Evolutionary conservation across 2,888 invertebrate species (phyloP), one percentile per base, ranked within the genome.

Genomic region (Leptinotarsa peninsularis): DNA sequence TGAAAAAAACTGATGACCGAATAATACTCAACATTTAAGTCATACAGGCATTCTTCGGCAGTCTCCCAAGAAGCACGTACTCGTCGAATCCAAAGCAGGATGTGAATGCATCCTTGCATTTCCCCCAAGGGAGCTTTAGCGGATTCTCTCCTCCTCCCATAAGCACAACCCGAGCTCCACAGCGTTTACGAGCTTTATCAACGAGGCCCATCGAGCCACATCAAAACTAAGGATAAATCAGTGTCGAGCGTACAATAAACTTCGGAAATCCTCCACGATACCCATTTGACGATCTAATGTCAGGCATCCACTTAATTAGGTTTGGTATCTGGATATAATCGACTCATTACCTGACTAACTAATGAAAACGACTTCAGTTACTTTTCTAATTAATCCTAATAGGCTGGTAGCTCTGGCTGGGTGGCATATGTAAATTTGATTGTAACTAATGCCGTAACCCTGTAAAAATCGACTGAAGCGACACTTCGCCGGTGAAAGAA

Each of bases 371-470:
- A 77, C 79, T 74, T 78, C 74, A 78, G 77, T 81, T 78, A 79
- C 78, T 80, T 81, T 78, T 81, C 82, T 82, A 83, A 83, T 83
- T 83, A 83, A 82, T 82, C 82, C 82, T 82, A 82, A 82, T 82
- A 81, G 82, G 78, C 73, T 76, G 74, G 74, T 76, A 76, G 79
- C 73, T 75, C 80, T 69, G 73, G 72, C 77, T 83, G 83, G 82
- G 83, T 83, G 83, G 83, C 80, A 82, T 81, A 83, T 82, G 82
- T 82, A 79, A 82, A 81, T 82, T 76, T 71, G 43, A 69, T 68
- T 10, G 72, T 69, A 13, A 58, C 63, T 63, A 63, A 63, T 74
- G 74, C 52, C 52, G 43, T 56, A 49, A 50, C 71, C 56, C 70
- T 58, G 71, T 74, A 71, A 74, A 71, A 74, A 67, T 74, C 71